Percentiles rank a stretch among this genome's conserved stretches.
Evolutionary conservation across 1,140 invertebrate genomes (phyloP).

Genomic region (Panagrolaimus sp.): DNA sequence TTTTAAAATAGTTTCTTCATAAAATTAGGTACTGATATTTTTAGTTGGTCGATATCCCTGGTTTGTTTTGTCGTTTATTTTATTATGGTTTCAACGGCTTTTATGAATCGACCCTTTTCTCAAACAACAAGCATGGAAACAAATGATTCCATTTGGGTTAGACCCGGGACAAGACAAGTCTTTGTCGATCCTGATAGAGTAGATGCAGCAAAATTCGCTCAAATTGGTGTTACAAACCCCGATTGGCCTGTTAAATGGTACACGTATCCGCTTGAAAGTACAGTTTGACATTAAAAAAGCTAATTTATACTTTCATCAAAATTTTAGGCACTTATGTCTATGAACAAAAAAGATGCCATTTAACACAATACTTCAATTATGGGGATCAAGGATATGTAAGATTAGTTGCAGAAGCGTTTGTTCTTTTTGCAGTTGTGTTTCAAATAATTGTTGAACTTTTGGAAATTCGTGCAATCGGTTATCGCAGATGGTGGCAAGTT

Average conservation of each 20-base stretch:
- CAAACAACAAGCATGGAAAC: conserved; percentile 37
- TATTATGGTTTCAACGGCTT: conserved; percentile 48
- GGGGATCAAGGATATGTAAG: conserved; percentile 23
- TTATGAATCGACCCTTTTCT: conserved; percentile 53
- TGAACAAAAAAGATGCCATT: conserved; percentile 23
- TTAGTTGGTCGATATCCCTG: conserved; percentile 49
- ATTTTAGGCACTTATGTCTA: not conserved
- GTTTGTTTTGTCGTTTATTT: conserved; percentile 51
- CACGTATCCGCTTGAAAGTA: too few species aligned
- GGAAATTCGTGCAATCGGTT: conserved; percentile 50
- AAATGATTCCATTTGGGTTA: not conserved
- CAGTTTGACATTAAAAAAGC: too few species aligned
- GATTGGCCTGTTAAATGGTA: too few species aligned
- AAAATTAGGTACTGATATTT: conserved; percentile 1
- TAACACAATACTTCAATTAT: conserved; percentile 20
- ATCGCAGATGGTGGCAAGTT: conserved; percentile 54
- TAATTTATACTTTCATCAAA: too few species aligned
- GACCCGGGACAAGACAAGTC: too few species aligned
- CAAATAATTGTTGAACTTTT: conserved; percentile 41
- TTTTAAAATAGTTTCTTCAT: not conserved
- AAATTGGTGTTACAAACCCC: too few species aligned
- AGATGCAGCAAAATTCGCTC: too few species aligned
- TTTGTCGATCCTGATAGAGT: too few species aligned
- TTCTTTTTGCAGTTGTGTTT: conserved; percentile 31
- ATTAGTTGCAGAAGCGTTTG: conserved; percentile 26